Evolutionary conservation across 37 sponge, comb jelly and placozoan species (phyloP), one percentile per base, ranked within the genome.

Genomic region (Halichondria panicea): DNA sequence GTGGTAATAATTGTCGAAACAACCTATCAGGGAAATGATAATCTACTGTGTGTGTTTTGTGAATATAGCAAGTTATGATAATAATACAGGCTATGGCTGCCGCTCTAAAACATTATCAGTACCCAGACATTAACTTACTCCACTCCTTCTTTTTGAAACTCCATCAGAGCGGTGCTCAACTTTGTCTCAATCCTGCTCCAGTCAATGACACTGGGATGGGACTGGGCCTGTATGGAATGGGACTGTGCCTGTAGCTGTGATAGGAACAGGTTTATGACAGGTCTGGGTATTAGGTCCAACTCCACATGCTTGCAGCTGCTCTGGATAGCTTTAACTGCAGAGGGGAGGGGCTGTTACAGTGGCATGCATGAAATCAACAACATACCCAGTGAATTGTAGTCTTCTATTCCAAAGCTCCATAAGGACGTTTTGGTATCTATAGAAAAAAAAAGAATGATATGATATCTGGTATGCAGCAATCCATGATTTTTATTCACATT

Each of bases 131-230:
- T 34, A 11, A 68, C 91, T 81, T 68, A 91, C 92, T 81, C 79
- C 9, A 93, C 83, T 68, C 90, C 94, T 78, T 93, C 87, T 77
- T 40, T 89, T 54, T 93, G 94, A 55, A 93, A 93, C 42, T 81
- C 71, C 93, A 92, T 92, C 34, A 92, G 79, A 24, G 89, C 70
- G 18, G 71, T 62, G 21, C 24, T 12, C 33, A 92, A 50, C 61
- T 84, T 84, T 31, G 68, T 9, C 21, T 71, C 79, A 15, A 82
- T 44, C 25, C 42, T 69, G 28, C 31, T 46, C 77, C 76, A 81
- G 59, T 83, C 67, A 12, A 72, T 34, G 24, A 15, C 84, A 32
- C 66, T 7, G 15, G 19, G 19, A 0, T 24, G 7, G 3, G 27
- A 6, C n/a, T n/a, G n/a, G n/a, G n/a, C n/a, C n/a, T n/a, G n/a